Percentiles rank a stretch among this genome's conserved stretches.
These are phyloP conservation scores for Amiota minor DNA, from an alignment of 2,888 invertebrate species.

Conservation along the genomic window DNA sequence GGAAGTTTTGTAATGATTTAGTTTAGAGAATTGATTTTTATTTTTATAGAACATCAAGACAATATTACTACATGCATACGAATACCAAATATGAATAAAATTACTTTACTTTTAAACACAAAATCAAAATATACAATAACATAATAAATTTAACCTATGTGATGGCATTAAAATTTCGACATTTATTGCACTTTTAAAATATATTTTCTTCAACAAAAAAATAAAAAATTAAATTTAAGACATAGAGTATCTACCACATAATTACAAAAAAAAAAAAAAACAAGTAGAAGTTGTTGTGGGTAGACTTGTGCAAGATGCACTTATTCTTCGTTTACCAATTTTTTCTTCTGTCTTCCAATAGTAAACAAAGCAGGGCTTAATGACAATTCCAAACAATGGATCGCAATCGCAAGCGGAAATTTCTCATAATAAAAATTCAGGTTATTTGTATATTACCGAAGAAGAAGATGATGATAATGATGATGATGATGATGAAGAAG, in stretches of 20 bases:
- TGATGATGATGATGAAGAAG: background rate
- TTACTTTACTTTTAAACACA: no score
- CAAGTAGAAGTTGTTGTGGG: background rate
- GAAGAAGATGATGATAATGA: background rate
- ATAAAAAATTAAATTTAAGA: constrained; percentile 27
- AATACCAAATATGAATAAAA: no score
- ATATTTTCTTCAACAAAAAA: constrained; percentile 33
- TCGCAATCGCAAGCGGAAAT: constrained; percentile 55
- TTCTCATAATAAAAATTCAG: constrained; percentile 59
- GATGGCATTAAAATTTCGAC: background rate
- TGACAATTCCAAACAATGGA: constrained; percentile 59
- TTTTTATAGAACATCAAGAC: no score
- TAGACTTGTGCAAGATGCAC: constrained; percentile 14
- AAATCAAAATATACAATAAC: no score
- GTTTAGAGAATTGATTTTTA: no score
- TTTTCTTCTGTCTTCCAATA: constrained; percentile 10
- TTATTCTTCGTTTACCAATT: constrained; percentile 8
- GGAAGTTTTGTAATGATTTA: no score
- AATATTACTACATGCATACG: no score
- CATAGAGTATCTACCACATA: no score
- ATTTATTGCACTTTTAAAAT: background rate
- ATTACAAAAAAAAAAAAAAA: background rate
- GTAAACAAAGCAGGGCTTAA: constrained; percentile 37
- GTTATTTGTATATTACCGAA: constrained; percentile 26
- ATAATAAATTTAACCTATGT: no score